Evolutionary conservation across 2,888 invertebrate genomes (phyloP).

Genomic region (Julus scandinavius): DNA sequence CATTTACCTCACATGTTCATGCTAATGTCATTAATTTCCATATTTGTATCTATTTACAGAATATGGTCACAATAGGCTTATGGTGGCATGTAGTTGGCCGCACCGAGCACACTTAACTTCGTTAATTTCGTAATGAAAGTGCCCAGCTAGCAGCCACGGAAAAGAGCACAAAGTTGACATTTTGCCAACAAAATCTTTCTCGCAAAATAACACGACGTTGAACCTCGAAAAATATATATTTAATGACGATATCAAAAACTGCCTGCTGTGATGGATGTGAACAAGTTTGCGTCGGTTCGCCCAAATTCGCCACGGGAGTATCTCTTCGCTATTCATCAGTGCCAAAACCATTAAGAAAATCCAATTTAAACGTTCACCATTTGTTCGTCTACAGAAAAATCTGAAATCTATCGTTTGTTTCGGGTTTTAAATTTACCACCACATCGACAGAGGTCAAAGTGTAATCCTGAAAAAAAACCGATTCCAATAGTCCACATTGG

Average conservation of each 20-base stretch:
- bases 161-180: background rate
- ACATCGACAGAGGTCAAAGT: background rate
- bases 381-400: background rate
- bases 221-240: background rate
- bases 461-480: background rate
- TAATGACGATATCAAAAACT: slow-evolving; percentile 1
- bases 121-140: slow-evolving; percentile 7
- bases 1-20: background rate
- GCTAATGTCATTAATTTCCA: background rate
- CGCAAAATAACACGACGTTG: background rate
- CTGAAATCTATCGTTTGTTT: background rate
- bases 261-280: slow-evolving; percentile 17
- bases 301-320: slow-evolving; percentile 6
- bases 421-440: background rate
- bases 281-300: background rate
- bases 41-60: background rate
- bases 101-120: background rate
- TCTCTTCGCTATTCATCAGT: slow-evolving; percentile 4
- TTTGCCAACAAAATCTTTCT: background rate
- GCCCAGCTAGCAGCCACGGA: background rate
- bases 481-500: background rate
- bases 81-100: background rate
- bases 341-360: background rate
- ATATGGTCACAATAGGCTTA: background rate
- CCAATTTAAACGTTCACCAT: background rate